Evolutionary conservation across 2,888 invertebrate species (phyloP).

Genomic region (Drosophila neoperkinsi): DNA sequence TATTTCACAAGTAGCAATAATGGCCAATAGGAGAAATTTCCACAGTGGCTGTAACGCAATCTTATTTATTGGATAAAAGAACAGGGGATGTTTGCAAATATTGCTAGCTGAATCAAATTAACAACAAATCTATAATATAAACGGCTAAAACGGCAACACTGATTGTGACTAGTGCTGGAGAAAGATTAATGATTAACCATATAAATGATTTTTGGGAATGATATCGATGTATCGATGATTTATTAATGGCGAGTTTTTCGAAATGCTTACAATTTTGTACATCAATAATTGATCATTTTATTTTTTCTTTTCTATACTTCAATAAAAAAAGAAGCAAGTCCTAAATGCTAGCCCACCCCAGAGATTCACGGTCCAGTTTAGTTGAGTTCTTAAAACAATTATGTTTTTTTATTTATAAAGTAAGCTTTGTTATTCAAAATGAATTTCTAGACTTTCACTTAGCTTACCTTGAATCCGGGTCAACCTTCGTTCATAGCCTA

Average conservation of each 20-base stretch:
- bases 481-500: background rate
- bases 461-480: background rate
- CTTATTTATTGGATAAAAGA: too few relatives aligned
- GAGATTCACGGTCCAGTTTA: too few relatives aligned
- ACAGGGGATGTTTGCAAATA: too few relatives aligned
- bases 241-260: background rate
- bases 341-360: too few relatives aligned
- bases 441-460: background rate
- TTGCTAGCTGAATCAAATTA: too few relatives aligned
- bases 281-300: background rate
- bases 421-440: background rate
- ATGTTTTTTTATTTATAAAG: background rate
- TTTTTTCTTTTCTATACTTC: background rate
- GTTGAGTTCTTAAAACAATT: too few relatives aligned
- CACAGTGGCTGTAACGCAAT: too few relatives aligned
- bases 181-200: too few relatives aligned
- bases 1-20: too few relatives aligned
- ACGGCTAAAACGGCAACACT: background rate
- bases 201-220: background rate
- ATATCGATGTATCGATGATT: constrained; percentile 1
- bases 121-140: background rate
- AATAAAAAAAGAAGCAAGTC: background rate
- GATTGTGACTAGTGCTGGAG: background rate
- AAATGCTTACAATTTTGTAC: background rate
- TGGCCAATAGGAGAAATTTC: too few relatives aligned